These are phyloP conservation scores for Trissonchulus latispiculum DNA, from an alignment of 2,888 invertebrate genomes.

Conservation along the genomic window DNA sequence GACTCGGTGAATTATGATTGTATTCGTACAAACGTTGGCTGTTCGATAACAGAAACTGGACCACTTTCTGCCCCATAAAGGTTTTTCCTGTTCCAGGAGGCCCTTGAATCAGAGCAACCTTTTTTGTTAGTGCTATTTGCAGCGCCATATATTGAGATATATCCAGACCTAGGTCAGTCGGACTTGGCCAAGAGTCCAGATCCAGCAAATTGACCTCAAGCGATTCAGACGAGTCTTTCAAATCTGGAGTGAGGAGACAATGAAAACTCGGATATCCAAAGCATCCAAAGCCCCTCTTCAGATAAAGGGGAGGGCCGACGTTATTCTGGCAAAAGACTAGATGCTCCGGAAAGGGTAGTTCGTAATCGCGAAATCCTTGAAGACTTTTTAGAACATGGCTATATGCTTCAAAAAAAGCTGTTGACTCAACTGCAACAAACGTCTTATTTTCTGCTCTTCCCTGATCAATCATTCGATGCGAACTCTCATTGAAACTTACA, in stretches of 20 bases:
- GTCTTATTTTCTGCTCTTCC: neutral
- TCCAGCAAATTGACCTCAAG: neutral
- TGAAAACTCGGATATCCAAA: no score
- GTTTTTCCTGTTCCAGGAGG: slow-evolving; percentile 83
- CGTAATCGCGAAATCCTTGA: slow-evolving; percentile 51
- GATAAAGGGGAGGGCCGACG: neutral
- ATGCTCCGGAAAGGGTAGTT: slow-evolving; percentile 41
- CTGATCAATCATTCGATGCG: neutral
- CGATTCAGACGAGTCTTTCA: neutral
- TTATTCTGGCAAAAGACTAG: slow-evolving; percentile 30
- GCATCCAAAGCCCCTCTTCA: no score
- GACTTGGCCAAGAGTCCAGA: slow-evolving; percentile 49
- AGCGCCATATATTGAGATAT: slow-evolving; percentile 59
- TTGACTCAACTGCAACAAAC: slow-evolving; percentile 55
- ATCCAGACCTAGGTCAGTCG: slow-evolving; percentile 53
- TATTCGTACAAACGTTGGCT: no score
- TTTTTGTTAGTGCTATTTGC: slow-evolving; percentile 58
- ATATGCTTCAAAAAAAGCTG: slow-evolving; percentile 71
- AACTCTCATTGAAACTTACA: neutral
- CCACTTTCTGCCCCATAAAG: slow-evolving; percentile 64
- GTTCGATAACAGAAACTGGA: slow-evolving; percentile 44
- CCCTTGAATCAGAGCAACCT: slow-evolving; percentile 69
- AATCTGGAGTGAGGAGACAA: neutral
- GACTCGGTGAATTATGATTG: slow-evolving; percentile 58
- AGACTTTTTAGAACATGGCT: slow-evolving; percentile 62